Base-by-base conservation (phyloP, 2,797 vertebrate genomes). In the Spea hammondii region DNA sequence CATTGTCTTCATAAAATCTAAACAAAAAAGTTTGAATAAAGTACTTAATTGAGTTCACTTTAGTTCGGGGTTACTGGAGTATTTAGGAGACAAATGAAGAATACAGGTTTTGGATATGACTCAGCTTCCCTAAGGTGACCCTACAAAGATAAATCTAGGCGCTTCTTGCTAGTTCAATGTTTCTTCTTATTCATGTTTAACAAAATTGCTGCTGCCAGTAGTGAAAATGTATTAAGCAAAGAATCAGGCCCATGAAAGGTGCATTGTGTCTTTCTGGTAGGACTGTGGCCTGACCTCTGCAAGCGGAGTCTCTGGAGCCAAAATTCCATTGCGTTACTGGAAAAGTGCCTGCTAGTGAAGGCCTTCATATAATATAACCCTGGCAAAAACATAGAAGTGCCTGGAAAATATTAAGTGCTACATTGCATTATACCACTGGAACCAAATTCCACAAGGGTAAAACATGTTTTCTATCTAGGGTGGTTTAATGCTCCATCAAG, bases 201-300 rank as follows among this genome's bases (percentile, higher is more conserved):
- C 32, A 32, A 78, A 8, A 4, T 57, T 77, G 73, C 69, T 80
- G 74, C 74, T 83, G 66, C 55, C 45, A 78, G 57, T 70, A 49
- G 13, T 47, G 77, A 59, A 84, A 65, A 47, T 62, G 44, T 83
- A 86, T 84, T 60, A 57, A 79, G 68, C 68, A 84, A 54, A 57
- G 59, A 75, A 4, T 64, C 74, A 59, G 1, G 83, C 74, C 60
- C 66, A 67, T 65, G 74, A 62, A 32, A 50, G 67, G 83, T 80
- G 74, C 64, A 69, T 70, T 74, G 0, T 50, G 60, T 78, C 11
- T 62, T 72, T 55, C 79, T 68, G 46, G 48, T 55, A 72, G 10
- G 75, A 65, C 79, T 82, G 65, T 79, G 68, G 12, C 14, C 12
- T 9, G 65, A 73, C 73, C 76, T 65, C 7, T 47, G 14, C 62